phyloP scores from a whole-genome alignment of 2,888 invertebrate genomes.

The Aleiodes leptofemur region DNA sequence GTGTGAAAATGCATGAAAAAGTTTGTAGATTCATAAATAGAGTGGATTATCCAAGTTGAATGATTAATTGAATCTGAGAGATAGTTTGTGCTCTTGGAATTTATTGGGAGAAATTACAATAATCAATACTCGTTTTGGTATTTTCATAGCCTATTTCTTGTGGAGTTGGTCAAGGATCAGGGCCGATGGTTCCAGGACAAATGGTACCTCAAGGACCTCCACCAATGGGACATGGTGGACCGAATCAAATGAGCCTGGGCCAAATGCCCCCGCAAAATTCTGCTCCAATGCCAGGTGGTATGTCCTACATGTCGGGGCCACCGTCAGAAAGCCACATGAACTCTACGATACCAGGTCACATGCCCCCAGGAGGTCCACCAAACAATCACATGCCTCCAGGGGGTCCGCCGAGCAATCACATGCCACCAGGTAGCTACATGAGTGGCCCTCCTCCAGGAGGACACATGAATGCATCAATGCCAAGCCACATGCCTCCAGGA shows the following conservation, averaged over 20 bases:
- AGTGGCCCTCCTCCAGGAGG: constrained; percentile 62
- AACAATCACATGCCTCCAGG: constrained; percentile 60
- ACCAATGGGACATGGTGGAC: constrained; percentile 63
- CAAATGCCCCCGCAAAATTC: constrained; percentile 57
- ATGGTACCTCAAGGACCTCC: constrained; percentile 57
- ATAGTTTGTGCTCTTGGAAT: constrained; percentile 69
- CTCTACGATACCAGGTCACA: constrained; percentile 64
- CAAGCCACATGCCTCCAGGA: constrained; percentile 47
- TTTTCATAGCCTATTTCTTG: constrained; percentile 11
- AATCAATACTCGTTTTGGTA: background rate
- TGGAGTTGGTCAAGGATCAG: constrained; percentile 60
- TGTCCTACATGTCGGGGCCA: constrained; percentile 56
- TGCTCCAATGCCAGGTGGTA: constrained; percentile 48
- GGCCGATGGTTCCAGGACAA: constrained; percentile 61
- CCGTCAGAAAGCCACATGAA: constrained; percentile 62
- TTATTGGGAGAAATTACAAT: too few relatives aligned
- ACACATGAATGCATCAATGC: constrained; percentile 51
- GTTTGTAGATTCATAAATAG: constrained; percentile 92
- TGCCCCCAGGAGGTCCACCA: constrained; percentile 60
- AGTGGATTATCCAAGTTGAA: constrained; percentile 92
- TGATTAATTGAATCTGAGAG: constrained; percentile 82
- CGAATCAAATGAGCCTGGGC: constrained; percentile 63
- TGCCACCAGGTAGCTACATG: constrained; percentile 63
- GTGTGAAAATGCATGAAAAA: constrained; percentile 86
- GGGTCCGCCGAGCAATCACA: constrained; percentile 66